Base-by-base conservation (phyloP, 2,113 vertebrate genomes). In the Bubalus kerabau region DNA sequence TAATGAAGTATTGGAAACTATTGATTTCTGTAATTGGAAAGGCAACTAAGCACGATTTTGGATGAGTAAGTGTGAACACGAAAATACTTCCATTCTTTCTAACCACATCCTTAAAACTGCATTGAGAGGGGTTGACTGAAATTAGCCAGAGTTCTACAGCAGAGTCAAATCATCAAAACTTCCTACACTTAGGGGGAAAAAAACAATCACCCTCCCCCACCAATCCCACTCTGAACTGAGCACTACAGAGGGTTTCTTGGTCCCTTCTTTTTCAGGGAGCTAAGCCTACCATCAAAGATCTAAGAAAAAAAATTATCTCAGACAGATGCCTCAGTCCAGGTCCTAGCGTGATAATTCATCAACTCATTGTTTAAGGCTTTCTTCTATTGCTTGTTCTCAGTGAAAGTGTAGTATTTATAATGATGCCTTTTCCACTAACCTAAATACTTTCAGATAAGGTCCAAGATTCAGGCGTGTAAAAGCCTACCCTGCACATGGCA, bases 1-100 rank as follows among this genome's bases (percentile, higher is more conserved):
- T 28, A 95, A 28, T 26, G 59, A 91, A 94, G 19, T 15, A 11
- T 46, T 94, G 32, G n/a, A 88, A 96, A 95, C n/a, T 74, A 80
- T 3, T 71, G 7, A 52, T 87, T 87, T 90, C 48, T 92, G 8
- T 90, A 96, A 87, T 1, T 56, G 10, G 81, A 95, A 94, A 5
- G 30, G 56, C 46, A 94, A 84, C n/a, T 80, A 80, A 95, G 32
- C 16, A 93, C 94, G 46, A 92, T 90, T 36, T 88, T 93, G 16
- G 17, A 90, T 57, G 91, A 94, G 23, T 40, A 46, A 80, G 16
- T 4, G 14, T 7, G 80, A 67, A 81, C 12, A 90, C 40, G 24
- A 92, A 96, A 96, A 90, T 80, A 87, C 76, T 87, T 91, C 23
- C n/a, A 88, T 48, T 94, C 46, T 52, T 88, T 86, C 89, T 78